phyloP scores from a whole-genome alignment of 2,888 invertebrate genomes.

The Macaria liturata region DNA sequence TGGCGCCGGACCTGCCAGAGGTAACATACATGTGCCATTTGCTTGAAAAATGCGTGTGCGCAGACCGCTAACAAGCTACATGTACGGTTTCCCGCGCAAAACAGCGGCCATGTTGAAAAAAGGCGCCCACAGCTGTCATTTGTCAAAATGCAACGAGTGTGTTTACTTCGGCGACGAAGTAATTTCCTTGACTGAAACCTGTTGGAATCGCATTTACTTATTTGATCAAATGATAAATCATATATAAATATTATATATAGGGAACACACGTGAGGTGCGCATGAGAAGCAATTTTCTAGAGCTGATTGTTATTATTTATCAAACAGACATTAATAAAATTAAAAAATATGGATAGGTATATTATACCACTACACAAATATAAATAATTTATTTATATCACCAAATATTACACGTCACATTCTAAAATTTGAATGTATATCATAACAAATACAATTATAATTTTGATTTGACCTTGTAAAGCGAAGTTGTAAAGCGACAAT shows the following conservation, averaged over 20 bases:
- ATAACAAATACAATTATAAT: too few relatives aligned
- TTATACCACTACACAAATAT: too few relatives aligned
- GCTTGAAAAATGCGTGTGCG: conserved; percentile 56
- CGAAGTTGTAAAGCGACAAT: too few relatives aligned
- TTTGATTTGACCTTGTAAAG: too few relatives aligned
- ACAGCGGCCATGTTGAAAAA: conserved; percentile 49
- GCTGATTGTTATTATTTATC: conserved; percentile 18
- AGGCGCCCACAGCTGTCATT: conserved; percentile 47
- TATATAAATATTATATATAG: too few relatives aligned
- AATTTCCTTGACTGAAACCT: conserved; percentile 49
- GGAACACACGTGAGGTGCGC: conserved; percentile 59
- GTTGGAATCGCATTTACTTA: conserved; percentile 48
- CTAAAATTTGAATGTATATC: too few relatives aligned
- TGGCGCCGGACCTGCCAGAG: conserved; percentile 57
- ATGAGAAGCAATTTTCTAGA: conserved; percentile 55
- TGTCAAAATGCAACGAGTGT: conserved; percentile 52
- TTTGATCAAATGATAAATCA: conserved; percentile 53
- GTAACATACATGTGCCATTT: conserved; percentile 51
- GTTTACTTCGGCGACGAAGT: conserved; percentile 50
- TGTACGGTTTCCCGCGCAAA: conserved; percentile 4
- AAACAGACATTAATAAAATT: too few relatives aligned
- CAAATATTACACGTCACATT: too few relatives aligned
- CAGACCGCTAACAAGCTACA: conserved; percentile 51
- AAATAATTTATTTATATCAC: too few relatives aligned
- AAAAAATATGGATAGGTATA: too few relatives aligned